These are phyloP conservation scores for Sinopyrophorus schimmeli DNA, from an alignment of 2,888 invertebrate species.

Conservation along the genomic window DNA sequence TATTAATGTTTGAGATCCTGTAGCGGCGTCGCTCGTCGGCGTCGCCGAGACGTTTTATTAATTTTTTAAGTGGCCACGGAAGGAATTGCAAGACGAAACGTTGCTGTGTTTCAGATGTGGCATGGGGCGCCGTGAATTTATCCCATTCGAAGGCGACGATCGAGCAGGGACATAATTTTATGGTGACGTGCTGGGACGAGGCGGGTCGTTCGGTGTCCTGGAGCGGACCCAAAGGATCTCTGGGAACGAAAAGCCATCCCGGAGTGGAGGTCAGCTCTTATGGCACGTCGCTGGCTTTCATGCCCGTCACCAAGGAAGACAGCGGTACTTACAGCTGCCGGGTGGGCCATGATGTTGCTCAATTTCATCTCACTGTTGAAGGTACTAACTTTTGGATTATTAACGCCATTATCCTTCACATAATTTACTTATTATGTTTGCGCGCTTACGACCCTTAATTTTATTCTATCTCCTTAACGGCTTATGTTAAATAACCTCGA, in stretches of 20 bases:
- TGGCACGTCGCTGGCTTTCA: constrained; percentile 50
- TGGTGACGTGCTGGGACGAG: constrained; percentile 42
- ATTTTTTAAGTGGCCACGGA: no score
- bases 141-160: constrained; percentile 25
- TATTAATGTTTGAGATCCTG: no score
- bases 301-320: constrained; percentile 59
- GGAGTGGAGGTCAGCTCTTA: constrained; percentile 40
- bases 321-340: constrained; percentile 63
- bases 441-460: no score
- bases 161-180: constrained; percentile 37
- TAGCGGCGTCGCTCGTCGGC: no score
- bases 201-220: constrained; percentile 38
- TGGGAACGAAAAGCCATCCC: constrained; percentile 42
- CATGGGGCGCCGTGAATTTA: constrained; percentile 13
- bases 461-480: no score
- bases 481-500: no score
- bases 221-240: constrained; percentile 40
- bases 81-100: no score
- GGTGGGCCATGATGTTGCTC: constrained; percentile 54
- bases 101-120: constrained; percentile 22
- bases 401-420: no score
- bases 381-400: constrained; percentile 35
- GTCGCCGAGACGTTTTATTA: no score
- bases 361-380: constrained; percentile 43
- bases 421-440: no score